A percentile compares a stretch with the other conserved stretches of the same genome.
phyloP scores from a whole-genome alignment of 2,888 invertebrate genomes.

The Meghimatium bilineatum region DNA sequence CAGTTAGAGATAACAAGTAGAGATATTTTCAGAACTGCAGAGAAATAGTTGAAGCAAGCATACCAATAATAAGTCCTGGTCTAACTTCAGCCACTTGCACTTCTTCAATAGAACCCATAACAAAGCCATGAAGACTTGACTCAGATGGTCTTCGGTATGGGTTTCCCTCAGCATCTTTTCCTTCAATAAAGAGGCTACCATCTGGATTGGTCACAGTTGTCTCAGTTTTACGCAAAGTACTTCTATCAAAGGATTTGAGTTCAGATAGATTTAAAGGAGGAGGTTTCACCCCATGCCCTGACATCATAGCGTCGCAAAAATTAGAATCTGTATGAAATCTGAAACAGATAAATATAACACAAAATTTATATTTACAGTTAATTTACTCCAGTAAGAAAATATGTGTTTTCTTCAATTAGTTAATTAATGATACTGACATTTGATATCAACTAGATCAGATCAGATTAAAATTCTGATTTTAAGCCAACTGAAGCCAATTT shows the following conservation, averaged over 20 bases:
- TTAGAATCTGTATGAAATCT: not conserved
- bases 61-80: conserved; percentile 81
- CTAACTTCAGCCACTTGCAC: conserved; percentile 84
- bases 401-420: not conserved
- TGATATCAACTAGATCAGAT: not conserved
- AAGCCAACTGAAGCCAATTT: no score
- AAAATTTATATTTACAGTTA: not conserved
- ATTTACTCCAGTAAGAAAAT: not conserved
- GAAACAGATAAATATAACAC: not conserved
- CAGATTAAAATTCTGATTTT: no score
- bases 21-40: no score
- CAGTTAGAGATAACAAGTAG: no score
- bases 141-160: conserved; percentile 47
- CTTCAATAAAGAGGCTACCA: conserved; percentile 83
- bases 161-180: conserved; percentile 73
- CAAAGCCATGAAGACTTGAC: conserved; percentile 81
- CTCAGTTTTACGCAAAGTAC: conserved; percentile 82
- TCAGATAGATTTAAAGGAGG: conserved; percentile 38
- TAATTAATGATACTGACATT: not conserved
- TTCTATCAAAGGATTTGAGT: conserved; percentile 84
- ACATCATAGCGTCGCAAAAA: conserved; percentile 3
- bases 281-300: conserved; percentile 41
- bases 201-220: conserved; percentile 84
- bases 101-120: conserved; percentile 89
- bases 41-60: not conserved